Conservation (phyloP, 1,140 invertebrate genomes). For the Panagrolaimus sp. region DNA sequence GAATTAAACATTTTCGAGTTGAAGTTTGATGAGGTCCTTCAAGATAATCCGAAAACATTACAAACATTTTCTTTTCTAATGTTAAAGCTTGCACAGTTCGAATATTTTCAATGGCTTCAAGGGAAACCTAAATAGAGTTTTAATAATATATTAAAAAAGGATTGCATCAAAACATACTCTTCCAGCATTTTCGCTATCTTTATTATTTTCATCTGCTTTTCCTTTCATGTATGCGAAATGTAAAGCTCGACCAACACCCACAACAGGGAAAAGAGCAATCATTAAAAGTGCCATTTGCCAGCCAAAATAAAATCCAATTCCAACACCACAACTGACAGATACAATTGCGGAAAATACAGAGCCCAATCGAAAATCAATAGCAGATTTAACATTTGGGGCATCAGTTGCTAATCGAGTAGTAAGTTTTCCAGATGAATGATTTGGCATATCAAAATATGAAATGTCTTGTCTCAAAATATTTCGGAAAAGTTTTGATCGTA, state of each 20-base stretch:
- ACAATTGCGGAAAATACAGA: constrained; percentile 59
- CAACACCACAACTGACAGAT: constrained; percentile 58
- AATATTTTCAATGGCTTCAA: constrained; percentile 52
- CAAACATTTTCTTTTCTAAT: constrained; percentile 36
- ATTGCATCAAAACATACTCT: background rate
- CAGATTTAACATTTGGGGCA: constrained; percentile 61
- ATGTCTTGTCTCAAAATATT: constrained; percentile 62
- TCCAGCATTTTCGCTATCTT: background rate
- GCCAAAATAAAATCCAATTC: constrained; percentile 58
- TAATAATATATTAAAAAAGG: background rate
- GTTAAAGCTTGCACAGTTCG: constrained; percentile 49
- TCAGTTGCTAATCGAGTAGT: constrained; percentile 63
- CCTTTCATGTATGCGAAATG: constrained; percentile 60
- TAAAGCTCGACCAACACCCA: constrained; percentile 43
- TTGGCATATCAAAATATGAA: constrained; percentile 61
- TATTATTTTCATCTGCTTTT: constrained; percentile 60
- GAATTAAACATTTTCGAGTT: background rate
- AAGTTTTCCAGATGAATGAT: constrained; percentile 61
- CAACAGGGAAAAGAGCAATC: constrained; percentile 47
- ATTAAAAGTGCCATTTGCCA: constrained; percentile 42
- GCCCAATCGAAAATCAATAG: constrained; percentile 59
- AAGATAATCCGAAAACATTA: constrained; percentile 33
- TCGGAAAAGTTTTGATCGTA: constrained; percentile 59
- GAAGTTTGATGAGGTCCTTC: constrained; percentile 19
- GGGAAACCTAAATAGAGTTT: constrained; percentile 33